Evolutionary conservation across 1,140 invertebrate genomes (phyloP).

Genomic region (Ruditapes philippinarum): DNA sequence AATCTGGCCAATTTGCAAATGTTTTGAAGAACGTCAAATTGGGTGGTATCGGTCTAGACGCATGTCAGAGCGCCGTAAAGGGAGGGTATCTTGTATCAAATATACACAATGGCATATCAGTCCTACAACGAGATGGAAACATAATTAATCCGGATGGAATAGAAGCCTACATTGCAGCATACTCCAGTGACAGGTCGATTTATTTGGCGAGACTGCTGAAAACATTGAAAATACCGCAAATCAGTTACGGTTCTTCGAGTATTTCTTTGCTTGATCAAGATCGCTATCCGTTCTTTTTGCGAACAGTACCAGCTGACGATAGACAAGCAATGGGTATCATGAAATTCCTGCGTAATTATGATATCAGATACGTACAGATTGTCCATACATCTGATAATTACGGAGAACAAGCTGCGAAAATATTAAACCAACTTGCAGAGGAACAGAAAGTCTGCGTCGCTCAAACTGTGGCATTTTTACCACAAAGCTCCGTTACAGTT

Average conservation of each 20-base stretch:
- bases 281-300: slow-evolving; percentile 92
- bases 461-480: slow-evolving; percentile 76
- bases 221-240: slow-evolving; percentile 92
- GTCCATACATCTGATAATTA: slow-evolving; percentile 77
- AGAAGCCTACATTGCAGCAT: slow-evolving; percentile 80
- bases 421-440: slow-evolving; percentile 71
- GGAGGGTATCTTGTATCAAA: slow-evolving; percentile 82
- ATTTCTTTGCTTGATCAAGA: slow-evolving; percentile 91
- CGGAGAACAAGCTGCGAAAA: slow-evolving; percentile 70
- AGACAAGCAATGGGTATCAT: slow-evolving; percentile 92
- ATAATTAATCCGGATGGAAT: slow-evolving; percentile 77
- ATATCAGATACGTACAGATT: slow-evolving; percentile 84
- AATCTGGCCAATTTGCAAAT: slow-evolving; percentile 78
- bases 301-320: slow-evolving; percentile 93
- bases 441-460: slow-evolving; percentile 81
- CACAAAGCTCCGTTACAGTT: slow-evolving; percentile 72
- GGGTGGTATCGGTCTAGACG: slow-evolving; percentile 82
- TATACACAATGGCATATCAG: slow-evolving; percentile 79
- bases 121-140: slow-evolving; percentile 70
- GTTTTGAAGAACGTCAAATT: slow-evolving; percentile 79
- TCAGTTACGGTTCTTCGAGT: slow-evolving; percentile 93
- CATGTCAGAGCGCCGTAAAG: slow-evolving; percentile 80
- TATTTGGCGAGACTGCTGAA: slow-evolving; percentile 81
- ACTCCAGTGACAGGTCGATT: slow-evolving; percentile 80
- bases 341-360: slow-evolving; percentile 74